Base-by-base conservation (phyloP, 2,113 vertebrate species). In the Triplophysa rosa region DNA sequence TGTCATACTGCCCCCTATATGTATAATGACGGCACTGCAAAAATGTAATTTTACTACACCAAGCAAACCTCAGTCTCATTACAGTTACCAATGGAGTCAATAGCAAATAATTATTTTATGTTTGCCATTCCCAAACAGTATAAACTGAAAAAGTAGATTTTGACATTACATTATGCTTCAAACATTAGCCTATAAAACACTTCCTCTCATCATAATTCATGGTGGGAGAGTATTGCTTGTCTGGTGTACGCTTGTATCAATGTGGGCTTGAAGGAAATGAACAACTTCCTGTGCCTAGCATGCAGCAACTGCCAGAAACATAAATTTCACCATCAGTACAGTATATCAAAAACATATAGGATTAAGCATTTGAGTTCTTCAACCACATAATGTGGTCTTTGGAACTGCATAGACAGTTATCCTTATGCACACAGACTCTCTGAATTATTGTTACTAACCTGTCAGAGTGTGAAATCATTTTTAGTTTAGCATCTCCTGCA, bases 181-280 rank as follows among this genome's bases (percentile, higher is more conserved):
- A 23, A 72, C 16, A 14, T 21, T 58, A 37, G 54, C n/a, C 8
- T n/a, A 58, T 19, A 17, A 56, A 7, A n/a, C 1, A n/a, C 54
- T 21, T 9, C n/a, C n/a, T n/a, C 2, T 58, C 19, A 58, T 23
- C 0, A 2, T 13, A 33, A 7, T 58, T 37, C n/a, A 72, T 24
- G 37, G 12, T 42, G 8, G 21, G 13, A 40, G 29, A n/a, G 4
- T 33, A 24, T 5, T 33, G 29, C 40, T 0, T 59, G 49, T 17
- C 14, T 67, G 13, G 12, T 24, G 6, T 37, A 37, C 1, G 7
- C 23, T 70, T 8, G 33, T 37, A 37, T 37, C 33, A 8, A 37
- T 37, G 47, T 42, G 33, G 33, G 42, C 54, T 59, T 23, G 3
- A 61, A 59, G 70, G 70, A 73, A 73, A 73, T 42, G 70, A 54